Evolutionary conservation across 2,888 invertebrate species (phyloP), one percentile per base, ranked within the genome.

Genomic region (Ichneumoninae sp.): DNA sequence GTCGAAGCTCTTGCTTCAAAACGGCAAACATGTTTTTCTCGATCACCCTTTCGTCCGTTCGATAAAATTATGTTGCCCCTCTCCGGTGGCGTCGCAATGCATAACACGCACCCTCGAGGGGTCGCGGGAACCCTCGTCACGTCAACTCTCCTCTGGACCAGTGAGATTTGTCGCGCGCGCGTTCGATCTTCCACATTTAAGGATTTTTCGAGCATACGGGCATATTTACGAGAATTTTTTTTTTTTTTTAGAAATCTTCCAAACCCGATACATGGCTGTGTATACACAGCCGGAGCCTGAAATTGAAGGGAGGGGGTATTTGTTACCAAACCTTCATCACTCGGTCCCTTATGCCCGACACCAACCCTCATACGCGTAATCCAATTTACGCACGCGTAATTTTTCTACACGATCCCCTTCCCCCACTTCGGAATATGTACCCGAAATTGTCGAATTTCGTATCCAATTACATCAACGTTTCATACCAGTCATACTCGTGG

Each of bases 141-240:
- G 74, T 83, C 80, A 66, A 68, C 70, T 70, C 76, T 85, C 87
- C 88, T 86, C 82, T 81, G 82, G 68, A 86, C 88, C 87, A 86
- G 85, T 87, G 81, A 81, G 76, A 83, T 79, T 86, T 85, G 86
- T 86, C 83, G 88, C 88, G 88, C 91, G 63, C 81, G 65, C 75
- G 22, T 91, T 90, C 86, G 77, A 87, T 85, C 89, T 90, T 91
- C 90, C 89, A 90, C 89, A 90, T 87, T 91, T 90, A 76, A 65
- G 88, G 88, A 88, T 89, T 87, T 83, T 83, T 33, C 70, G 83
- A 87, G 85, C 92, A 93, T 93, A 93, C 93, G 93, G 93, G 92
- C 88, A 89, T 92, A 93, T 93, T 93, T 93, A 93, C 83, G 84
- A 74, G 75, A 69, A 68, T 50, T 76, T 69, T 76, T 84, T 79